A percentile compares a stretch with the other conserved stretches of the same genome.
These are phyloP conservation scores for Calcarius ornatus DNA, from an alignment of 2,113 vertebrate genomes.

Conservation along the genomic window DNA sequence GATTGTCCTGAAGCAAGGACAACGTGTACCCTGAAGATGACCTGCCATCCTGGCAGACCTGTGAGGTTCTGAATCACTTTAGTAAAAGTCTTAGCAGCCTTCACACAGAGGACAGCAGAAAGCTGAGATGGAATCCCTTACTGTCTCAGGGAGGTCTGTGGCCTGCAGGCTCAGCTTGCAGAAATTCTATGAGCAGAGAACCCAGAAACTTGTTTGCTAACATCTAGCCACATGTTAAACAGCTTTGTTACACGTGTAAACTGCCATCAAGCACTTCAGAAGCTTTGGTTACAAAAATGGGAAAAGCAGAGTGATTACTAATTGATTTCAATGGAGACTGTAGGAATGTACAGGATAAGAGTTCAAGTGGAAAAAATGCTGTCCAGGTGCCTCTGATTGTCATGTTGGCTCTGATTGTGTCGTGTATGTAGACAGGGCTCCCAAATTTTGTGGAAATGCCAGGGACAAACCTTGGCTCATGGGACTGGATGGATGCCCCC, in stretches of 20 bases:
- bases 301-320: background rate
- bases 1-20: background rate
- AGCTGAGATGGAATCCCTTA: background rate
- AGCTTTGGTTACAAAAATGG: background rate
- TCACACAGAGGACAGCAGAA: background rate
- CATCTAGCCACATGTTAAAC: background rate
- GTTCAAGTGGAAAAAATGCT: background rate
- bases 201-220: background rate
- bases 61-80: background rate
- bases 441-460: background rate
- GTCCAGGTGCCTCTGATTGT: background rate
- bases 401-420: background rate
- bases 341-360: background rate
- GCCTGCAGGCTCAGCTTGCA: background rate
- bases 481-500: background rate
- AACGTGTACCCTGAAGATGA: background rate
- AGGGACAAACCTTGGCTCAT: background rate
- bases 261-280: background rate
- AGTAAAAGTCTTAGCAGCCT: background rate
- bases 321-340: background rate
- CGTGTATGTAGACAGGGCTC: fast-evolving
- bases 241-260: background rate
- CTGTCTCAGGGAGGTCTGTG: background rate
- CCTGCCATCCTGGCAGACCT: background rate
- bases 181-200: background rate